Evolutionary conservation across 2,888 invertebrate species (phyloP).

Genomic region (Trichogramma evanescens): DNA sequence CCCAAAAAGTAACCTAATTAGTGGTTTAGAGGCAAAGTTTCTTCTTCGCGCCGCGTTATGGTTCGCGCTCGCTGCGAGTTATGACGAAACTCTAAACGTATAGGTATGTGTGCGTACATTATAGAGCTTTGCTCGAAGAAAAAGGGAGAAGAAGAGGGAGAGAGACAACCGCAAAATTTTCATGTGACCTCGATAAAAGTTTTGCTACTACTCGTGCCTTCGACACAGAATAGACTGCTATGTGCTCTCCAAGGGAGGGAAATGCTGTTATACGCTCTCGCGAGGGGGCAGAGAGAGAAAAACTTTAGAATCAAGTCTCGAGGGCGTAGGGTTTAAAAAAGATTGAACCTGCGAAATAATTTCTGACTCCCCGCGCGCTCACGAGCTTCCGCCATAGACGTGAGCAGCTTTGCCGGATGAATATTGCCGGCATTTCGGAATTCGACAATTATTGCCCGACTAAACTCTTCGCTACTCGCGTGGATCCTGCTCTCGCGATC

Average conservation of each 20-base stretch:
- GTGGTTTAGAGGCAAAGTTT: neutral
- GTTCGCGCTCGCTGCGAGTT: neutral
- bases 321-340: neutral
- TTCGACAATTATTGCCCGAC: too few species aligned
- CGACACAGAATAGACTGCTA: too few species aligned
- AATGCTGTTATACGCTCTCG: too few species aligned
- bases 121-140: too few species aligned
- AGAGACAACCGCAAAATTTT: conserved; percentile 1
- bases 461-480: too few species aligned
- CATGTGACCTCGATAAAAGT: conserved; percentile 3
- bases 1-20: conserved; percentile 1
- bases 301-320: conserved; percentile 2
- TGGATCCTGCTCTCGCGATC: too few species aligned
- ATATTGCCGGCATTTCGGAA: too few species aligned
- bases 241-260: too few species aligned
- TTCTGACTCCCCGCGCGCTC: neutral
- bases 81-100: neutral
- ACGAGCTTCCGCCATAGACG: neutral
- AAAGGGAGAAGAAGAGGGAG: neutral
- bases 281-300: neutral
- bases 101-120: too few species aligned
- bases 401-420: too few species aligned
- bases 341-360: neutral
- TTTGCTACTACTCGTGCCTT: neutral
- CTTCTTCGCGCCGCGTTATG: neutral